Percentiles rank a stretch among this genome's conserved stretches.
Conservation (phyloP, 2,888 invertebrate genomes). For the Diadegma fenestrale region DNA sequence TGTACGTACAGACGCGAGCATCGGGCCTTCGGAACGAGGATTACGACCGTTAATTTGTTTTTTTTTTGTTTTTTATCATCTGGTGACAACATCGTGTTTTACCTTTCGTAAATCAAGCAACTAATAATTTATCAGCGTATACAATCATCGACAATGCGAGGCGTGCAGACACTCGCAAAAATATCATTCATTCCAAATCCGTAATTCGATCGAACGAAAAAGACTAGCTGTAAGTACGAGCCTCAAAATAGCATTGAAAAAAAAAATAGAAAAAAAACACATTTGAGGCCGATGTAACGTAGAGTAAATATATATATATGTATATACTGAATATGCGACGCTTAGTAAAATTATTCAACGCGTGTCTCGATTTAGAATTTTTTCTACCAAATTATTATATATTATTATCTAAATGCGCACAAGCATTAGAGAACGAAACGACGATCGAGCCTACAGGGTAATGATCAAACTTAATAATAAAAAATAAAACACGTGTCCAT, state of each 20-base stretch:
- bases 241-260: slow-evolving; percentile 68
- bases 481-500: not conserved
- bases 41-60: slow-evolving; percentile 46
- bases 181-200: slow-evolving; percentile 51
- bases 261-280: slow-evolving; percentile 37
- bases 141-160: slow-evolving; percentile 39
- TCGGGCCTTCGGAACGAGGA: slow-evolving; percentile 33
- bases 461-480: slow-evolving; percentile 27
- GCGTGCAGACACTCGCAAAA: slow-evolving; percentile 12
- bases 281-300: slow-evolving; percentile 66
- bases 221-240: slow-evolving; percentile 76
- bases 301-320: slow-evolving; percentile 40
- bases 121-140: slow-evolving; percentile 32
- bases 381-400: slow-evolving; percentile 54
- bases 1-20: slow-evolving; percentile 17
- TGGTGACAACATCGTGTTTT: slow-evolving; percentile 60
- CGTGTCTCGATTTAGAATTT: slow-evolving; percentile 62
- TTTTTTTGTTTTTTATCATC: slow-evolving; percentile 3
- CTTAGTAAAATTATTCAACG: slow-evolving; percentile 53
- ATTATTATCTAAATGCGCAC: slow-evolving; percentile 55
- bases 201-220: slow-evolving; percentile 70
- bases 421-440: slow-evolving; percentile 63
- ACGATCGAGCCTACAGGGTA: slow-evolving; percentile 49
- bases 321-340: slow-evolving; percentile 56
- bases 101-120: slow-evolving; percentile 57